These are phyloP conservation scores for Siniperca undulata DNA, from an alignment of 2,797 vertebrate genomes.

Conservation along the genomic window DNA sequence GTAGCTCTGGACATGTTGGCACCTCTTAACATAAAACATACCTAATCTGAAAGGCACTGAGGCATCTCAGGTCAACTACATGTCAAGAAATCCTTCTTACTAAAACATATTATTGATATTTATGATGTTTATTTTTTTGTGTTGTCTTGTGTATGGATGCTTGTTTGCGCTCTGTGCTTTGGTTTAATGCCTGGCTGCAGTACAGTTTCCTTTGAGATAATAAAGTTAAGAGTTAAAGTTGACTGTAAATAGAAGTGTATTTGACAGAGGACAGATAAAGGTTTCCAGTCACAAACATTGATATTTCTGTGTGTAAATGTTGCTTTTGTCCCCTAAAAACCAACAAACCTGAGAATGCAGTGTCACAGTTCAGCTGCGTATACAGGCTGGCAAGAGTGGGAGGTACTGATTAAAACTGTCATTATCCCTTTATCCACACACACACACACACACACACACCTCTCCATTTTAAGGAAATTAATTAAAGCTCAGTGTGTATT, in stretches of 20 bases:
- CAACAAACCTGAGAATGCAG: constrained; percentile 11
- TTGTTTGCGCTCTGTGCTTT: constrained; percentile 4
- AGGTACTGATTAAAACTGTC: constrained; percentile 53
- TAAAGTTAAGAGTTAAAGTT: constrained; percentile 1
- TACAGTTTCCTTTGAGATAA: constrained; percentile 11
- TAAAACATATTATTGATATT: not conserved
- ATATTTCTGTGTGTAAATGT: constrained; percentile 28
- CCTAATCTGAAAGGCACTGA: no score
- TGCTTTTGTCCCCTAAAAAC: constrained; percentile 24
- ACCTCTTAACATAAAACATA: no score
- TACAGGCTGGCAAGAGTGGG: not conserved
- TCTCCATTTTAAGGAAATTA: constrained; percentile 59
- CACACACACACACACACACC: constrained; percentile 6
- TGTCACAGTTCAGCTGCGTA: constrained; percentile 37
- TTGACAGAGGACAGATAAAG: constrained; percentile 26
- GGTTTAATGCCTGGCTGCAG: constrained; percentile 8
- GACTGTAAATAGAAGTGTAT: constrained; percentile 17
- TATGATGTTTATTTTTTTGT: not conserved
- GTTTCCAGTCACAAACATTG: not conserved
- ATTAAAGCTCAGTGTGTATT: constrained; percentile 67
- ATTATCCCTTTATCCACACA: constrained; percentile 52
- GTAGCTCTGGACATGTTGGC: no score
- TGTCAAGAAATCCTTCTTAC: no score
- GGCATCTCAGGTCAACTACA: no score
- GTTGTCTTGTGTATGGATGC: not conserved